Evolutionary conservation across 2,113 vertebrate species (phyloP), one percentile per base, ranked within the genome.

Genomic region (Zosterops hypoxanthus): DNA sequence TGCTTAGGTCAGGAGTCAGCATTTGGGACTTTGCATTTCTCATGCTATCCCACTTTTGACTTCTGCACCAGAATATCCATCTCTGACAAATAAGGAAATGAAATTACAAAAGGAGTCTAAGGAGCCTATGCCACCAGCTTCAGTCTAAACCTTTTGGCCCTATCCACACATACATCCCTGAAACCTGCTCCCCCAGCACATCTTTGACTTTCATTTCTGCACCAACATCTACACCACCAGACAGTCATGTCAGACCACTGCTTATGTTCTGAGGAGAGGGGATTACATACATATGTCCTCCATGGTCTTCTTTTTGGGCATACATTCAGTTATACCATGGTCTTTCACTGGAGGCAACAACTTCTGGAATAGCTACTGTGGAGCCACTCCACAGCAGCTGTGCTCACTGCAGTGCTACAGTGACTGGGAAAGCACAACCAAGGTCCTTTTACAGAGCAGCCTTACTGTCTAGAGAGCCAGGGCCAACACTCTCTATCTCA

Each of bases 331-430:
- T 36, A 25, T n/a, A 39, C 4, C 19, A 25, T 12, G 21, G 49
- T 56, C 50, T 77, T 63, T 46, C 34, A 42, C 4, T 39, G 39
- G 26, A 86, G 42, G n/a, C 33, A 82, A 31, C 20, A 59, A 12
- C 15, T 81, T 65, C n/a, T 85, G 71, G 28, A 73, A 49, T 2
- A 77, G 33, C 25, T 56, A 3, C 15, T 26, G 24, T 29, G 77
- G 78, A 80, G 14, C 28, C 36, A 65, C 23, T 19, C 66, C 66
- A 29, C 1, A 0, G 41, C 41, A 90, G 33, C 71, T 73, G 34
- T 6, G 7, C 14, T 82, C 33, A 11, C 33, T 26, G 3, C 0
- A 0, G n/a, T 2, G 3, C 49, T n/a, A 20, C 25, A 53, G 31
- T 12, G 49, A 6, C 26, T 46, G 28, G 57, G 63, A 63, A 73